A percentile compares a stretch with the other conserved stretches of the same genome.
These are phyloP conservation scores for Heliconius hortense DNA, from an alignment of 2,888 invertebrate genomes.

Conservation along the genomic window DNA sequence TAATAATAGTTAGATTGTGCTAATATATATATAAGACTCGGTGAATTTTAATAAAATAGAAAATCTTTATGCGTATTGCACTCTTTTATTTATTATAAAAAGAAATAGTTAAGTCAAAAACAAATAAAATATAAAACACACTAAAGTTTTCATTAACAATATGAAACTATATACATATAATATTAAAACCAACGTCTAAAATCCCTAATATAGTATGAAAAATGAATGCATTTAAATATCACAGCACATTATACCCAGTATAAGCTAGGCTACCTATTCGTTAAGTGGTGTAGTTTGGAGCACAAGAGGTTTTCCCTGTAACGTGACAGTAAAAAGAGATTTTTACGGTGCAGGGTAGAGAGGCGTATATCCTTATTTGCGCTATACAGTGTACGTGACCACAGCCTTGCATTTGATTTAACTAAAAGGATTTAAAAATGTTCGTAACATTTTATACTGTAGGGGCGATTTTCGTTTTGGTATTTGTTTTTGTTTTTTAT, in stretches of 20 bases:
- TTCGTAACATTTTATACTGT: constrained; percentile 31
- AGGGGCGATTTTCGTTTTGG: constrained; percentile 24
- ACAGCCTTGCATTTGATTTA: constrained; percentile 61
- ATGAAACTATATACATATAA: constrained; percentile 5
- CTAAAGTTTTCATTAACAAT: neutral
- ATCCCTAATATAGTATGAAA: constrained; percentile 1
- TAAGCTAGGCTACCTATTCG: constrained; percentile 48
- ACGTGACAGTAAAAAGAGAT: constrained; percentile 68
- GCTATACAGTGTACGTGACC: constrained; percentile 62
- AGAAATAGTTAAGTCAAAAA: neutral
- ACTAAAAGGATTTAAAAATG: constrained; percentile 55
- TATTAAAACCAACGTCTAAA: neutral
- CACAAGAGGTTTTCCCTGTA: constrained; percentile 74
- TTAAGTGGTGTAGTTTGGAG: constrained; percentile 57
- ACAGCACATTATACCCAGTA: neutral
- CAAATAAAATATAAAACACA: neutral
- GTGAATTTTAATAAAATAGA: too few relatives aligned
- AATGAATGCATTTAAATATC: constrained; percentile 16
- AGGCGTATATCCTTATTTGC: constrained; percentile 68
- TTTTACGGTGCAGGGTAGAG: constrained; percentile 66
- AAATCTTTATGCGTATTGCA: neutral
- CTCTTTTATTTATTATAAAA: neutral
- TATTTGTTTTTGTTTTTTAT: constrained; percentile 1
- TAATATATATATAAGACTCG: too few relatives aligned
- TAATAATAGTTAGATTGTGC: too few relatives aligned